These are phyloP conservation scores for Eptesicus fuscus DNA, from an alignment of 2,113 vertebrate genomes.

Conservation along the genomic window DNA sequence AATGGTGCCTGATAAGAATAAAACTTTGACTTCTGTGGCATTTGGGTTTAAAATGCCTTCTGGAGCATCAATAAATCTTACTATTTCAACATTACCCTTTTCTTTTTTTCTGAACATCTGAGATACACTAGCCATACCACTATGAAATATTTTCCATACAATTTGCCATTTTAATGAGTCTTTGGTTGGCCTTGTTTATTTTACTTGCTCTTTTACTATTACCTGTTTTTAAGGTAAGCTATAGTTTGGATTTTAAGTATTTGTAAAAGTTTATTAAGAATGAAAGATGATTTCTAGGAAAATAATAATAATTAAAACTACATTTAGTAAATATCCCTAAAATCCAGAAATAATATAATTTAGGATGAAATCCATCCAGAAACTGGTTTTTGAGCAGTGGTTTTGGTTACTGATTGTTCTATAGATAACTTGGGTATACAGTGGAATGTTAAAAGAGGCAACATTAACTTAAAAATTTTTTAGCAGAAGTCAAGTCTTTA, in stretches of 20 bases:
- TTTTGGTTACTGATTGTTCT: neutral
- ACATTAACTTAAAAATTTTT: conserved; percentile 58
- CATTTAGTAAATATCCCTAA: neutral
- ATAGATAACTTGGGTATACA: neutral
- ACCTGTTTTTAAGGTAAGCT: conserved; percentile 16
- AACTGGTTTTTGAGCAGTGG: neutral
- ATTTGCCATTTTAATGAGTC: neutral
- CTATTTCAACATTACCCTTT: conserved; percentile 7
- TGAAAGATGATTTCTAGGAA: conserved; percentile 1
- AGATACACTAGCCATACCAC: neutral
- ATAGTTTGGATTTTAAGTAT: conserved; percentile 40
- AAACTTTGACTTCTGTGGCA: neutral
- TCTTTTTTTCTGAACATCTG: neutral
- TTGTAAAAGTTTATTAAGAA: neutral
- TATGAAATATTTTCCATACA: neutral
- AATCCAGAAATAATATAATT: conserved; percentile 2
- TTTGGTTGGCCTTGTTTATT: conserved; percentile 15
- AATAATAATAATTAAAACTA: conserved; percentile 4
- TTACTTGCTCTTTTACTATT: conserved; percentile 29
- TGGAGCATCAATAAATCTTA: conserved; percentile 25
- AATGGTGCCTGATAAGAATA: neutral
- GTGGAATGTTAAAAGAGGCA: conserved; percentile 33
- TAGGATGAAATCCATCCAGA: neutral
- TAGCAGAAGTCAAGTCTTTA: neutral
- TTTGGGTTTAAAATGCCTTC: conserved; percentile 29